Evolutionary conservation across 2,888 invertebrate genomes (phyloP).

Genomic region (Leptarthrus brevirostris): DNA sequence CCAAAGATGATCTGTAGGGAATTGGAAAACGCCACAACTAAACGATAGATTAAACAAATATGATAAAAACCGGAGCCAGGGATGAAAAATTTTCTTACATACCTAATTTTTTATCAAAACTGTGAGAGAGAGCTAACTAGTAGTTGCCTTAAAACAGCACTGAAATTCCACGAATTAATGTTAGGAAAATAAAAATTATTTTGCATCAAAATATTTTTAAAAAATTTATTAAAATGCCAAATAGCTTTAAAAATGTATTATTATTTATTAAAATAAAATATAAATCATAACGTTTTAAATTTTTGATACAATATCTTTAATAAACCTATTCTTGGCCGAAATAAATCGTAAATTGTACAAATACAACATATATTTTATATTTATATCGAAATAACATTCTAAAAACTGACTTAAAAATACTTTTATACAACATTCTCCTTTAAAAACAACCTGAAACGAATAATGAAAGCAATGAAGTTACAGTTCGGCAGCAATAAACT

Average conservation of each 20-base stretch:
- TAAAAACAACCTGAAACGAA: slow-evolving; percentile 54
- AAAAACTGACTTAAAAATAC: slow-evolving; percentile 33
- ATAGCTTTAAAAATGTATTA: slow-evolving; percentile 9
- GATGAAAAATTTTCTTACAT: too few relatives aligned
- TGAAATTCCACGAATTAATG: too few relatives aligned
- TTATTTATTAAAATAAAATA: slow-evolving; percentile 54
- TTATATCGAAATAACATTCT: slow-evolving; percentile 18
- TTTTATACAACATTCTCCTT: slow-evolving; percentile 35
- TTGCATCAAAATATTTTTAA: too few relatives aligned
- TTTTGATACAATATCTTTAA: slow-evolving; percentile 44
- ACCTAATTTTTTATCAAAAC: too few relatives aligned
- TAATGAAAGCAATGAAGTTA: slow-evolving; percentile 52
- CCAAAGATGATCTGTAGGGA: too few relatives aligned
- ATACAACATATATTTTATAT: neutral
- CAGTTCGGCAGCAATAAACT: slow-evolving; percentile 44
- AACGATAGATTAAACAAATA: too few relatives aligned
- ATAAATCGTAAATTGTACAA: neutral
- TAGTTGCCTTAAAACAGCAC: too few relatives aligned
- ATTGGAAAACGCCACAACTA: too few relatives aligned
- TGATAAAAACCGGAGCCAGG: too few relatives aligned
- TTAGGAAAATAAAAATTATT: too few relatives aligned
- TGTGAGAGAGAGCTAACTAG: too few relatives aligned
- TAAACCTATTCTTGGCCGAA: slow-evolving; percentile 23
- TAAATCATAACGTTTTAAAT: slow-evolving; percentile 30
- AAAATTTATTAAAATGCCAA: too few relatives aligned